phyloP scores from a whole-genome alignment of 2,888 invertebrate genomes.

The Leptinotarsa tumamoca region DNA sequence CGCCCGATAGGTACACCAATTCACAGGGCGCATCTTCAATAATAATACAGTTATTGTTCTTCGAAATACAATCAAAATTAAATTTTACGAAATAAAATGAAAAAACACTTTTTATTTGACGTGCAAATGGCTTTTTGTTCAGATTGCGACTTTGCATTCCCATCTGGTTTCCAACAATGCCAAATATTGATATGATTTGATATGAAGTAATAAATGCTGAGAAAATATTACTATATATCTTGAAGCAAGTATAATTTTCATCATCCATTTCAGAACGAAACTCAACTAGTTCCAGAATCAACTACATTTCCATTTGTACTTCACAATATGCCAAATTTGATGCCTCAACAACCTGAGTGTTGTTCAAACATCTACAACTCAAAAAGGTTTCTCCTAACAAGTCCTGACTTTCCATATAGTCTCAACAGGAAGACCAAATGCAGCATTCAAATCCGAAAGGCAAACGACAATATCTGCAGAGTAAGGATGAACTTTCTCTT shows the following conservation, averaged over 20 bases:
- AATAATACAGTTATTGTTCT: too few species aligned
- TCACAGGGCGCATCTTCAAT: too few species aligned
- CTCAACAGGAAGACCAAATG: slow-evolving; percentile 66
- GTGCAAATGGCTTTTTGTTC: too few species aligned
- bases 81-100: too few species aligned
- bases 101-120: too few species aligned
- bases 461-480: slow-evolving; percentile 67
- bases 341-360: slow-evolving; percentile 57
- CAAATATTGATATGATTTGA: not conserved
- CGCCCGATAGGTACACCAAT: too few species aligned
- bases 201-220: not conserved
- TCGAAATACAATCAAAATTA: too few species aligned
- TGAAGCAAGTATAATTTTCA: too few species aligned
- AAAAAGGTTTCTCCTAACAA: slow-evolving; percentile 68
- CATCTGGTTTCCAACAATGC: too few species aligned
- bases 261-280: slow-evolving; percentile 1
- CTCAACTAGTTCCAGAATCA: slow-evolving; percentile 27
- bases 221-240: too few species aligned
- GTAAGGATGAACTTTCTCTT: slow-evolving; percentile 70
- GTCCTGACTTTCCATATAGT: slow-evolving; percentile 71
- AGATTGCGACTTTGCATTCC: too few species aligned
- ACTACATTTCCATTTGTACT: slow-evolving; percentile 34
- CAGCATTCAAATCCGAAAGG: slow-evolving; percentile 68
- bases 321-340: slow-evolving; percentile 29
- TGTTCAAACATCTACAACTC: slow-evolving; percentile 65